Evolutionary conservation across 2,888 invertebrate genomes (phyloP).

Genomic region (Ormyrus nitidulus): DNA sequence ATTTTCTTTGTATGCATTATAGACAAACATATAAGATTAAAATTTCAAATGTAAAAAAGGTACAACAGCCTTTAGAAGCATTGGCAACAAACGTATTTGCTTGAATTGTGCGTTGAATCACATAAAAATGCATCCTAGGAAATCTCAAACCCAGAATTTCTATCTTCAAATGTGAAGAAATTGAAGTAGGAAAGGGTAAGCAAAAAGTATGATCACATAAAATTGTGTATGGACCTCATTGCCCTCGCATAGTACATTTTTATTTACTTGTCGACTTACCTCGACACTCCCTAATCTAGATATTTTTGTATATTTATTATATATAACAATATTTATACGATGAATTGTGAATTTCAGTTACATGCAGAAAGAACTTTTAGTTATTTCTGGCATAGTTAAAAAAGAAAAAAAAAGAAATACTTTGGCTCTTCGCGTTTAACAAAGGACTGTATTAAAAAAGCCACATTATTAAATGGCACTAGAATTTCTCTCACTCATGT

Average conservation of each 20-base stretch:
- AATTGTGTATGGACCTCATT: slow-evolving; percentile 39
- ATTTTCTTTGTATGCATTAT: no score
- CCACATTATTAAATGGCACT: slow-evolving; percentile 79
- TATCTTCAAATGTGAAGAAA: slow-evolving; percentile 30
- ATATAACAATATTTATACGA: slow-evolving; percentile 79
- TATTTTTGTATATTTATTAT: slow-evolving; percentile 75
- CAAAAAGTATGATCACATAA: slow-evolving; percentile 21
- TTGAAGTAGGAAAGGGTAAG: slow-evolving; percentile 32
- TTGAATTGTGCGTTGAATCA: slow-evolving; percentile 10
- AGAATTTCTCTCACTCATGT: slow-evolving; percentile 76
- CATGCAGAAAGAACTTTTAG: slow-evolving; percentile 74
- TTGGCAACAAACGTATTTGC: not conserved
- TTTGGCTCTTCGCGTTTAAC: slow-evolving; percentile 78
- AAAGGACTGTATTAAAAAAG: slow-evolving; percentile 75
- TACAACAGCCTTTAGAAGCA: no score
- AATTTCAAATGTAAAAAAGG: no score
- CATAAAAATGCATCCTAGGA: slow-evolving; percentile 23
- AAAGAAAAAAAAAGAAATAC: slow-evolving; percentile 74
- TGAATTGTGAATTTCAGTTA: slow-evolving; percentile 74
- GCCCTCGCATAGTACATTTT: slow-evolving; percentile 40
- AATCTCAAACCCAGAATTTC: slow-evolving; percentile 17
- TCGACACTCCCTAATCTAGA: slow-evolving; percentile 68
- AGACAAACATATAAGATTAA: no score
- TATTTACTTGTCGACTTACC: slow-evolving; percentile 61
- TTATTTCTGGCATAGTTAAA: slow-evolving; percentile 76